Percentiles rank a stretch among this genome's conserved stretches.
Evolutionary conservation across 2,797 vertebrate species (phyloP).

Genomic region (Gorsachius magnificus): DNA sequence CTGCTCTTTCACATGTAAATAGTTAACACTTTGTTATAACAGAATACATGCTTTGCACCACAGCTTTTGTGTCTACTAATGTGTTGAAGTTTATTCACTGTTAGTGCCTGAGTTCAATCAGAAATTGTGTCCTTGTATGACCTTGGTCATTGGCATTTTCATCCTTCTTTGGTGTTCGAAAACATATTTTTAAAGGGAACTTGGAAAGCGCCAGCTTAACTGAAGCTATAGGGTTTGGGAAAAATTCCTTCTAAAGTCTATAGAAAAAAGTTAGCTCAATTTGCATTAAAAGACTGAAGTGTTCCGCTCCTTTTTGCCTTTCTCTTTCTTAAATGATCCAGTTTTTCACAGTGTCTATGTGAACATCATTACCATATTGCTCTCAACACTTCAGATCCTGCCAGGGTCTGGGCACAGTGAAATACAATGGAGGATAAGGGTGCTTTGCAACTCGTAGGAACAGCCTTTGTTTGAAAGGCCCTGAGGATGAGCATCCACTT

Average conservation of each 20-base stretch:
- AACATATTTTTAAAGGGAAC: slow-evolving; percentile 39
- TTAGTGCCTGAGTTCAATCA: not conserved
- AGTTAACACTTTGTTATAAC: not conserved
- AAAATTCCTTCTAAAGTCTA: slow-evolving; percentile 10
- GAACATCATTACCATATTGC: slow-evolving; percentile 28
- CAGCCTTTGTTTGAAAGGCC: not conserved
- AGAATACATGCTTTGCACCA: not conserved
- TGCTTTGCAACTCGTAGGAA: not conserved
- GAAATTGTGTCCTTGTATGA: slow-evolving; percentile 21
- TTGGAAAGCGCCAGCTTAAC: slow-evolving; percentile 35
- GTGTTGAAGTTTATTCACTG: slow-evolving; percentile 21
- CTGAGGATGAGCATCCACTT: not conserved
- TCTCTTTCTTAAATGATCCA: slow-evolving; percentile 6
- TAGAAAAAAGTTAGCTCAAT: not conserved
- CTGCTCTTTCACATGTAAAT: not conserved
- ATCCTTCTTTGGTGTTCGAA: slow-evolving; percentile 30
- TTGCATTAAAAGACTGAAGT: slow-evolving; percentile 40
- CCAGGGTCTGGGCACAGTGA: not conserved
- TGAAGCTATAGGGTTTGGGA: not conserved
- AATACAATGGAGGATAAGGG: not conserved
- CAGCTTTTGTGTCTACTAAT: not conserved
- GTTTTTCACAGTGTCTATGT: slow-evolving; percentile 27
- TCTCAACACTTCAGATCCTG: slow-evolving; percentile 26
- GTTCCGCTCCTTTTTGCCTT: slow-evolving; percentile 8
- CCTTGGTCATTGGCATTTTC: slow-evolving; percentile 9